Evolutionary conservation across 2,797 vertebrate species (phyloP).

Genomic region (Pogonophryne albipinna): DNA sequence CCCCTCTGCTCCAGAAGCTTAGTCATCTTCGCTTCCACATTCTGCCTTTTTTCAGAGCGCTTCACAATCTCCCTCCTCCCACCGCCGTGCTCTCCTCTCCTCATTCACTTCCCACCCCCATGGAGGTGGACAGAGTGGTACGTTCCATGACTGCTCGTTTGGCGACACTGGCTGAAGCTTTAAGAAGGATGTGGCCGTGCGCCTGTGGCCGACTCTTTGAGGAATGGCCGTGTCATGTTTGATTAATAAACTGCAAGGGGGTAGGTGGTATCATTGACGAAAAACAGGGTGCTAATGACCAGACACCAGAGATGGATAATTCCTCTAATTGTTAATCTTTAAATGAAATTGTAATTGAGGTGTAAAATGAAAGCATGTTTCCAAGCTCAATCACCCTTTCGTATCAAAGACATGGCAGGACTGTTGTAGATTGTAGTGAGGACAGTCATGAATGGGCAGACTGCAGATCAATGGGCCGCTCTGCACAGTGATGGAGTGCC

Average conservation of each 20-base stretch:
- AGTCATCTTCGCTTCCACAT: conserved; percentile 61
- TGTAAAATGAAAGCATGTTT: conserved; percentile 35
- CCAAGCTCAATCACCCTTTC: conserved; percentile 18
- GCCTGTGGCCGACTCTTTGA: conserved; percentile 36
- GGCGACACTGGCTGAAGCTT: conserved; percentile 29
- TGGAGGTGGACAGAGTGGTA: conserved; percentile 45
- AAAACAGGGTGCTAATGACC: conserved; percentile 37
- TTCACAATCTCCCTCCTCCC: conserved; percentile 27
- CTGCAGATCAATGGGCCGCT: conserved; percentile 57
- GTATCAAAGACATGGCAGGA: background rate
- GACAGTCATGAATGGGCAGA: conserved; percentile 51
- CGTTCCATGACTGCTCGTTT: conserved; percentile 45
- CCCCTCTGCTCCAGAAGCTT: conserved; percentile 39
- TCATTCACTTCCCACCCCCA: conserved; percentile 28
- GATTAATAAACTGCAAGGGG: conserved; percentile 46
- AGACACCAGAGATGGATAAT: conserved; percentile 40
- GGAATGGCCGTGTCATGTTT: conserved; percentile 36
- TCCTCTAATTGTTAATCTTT: conserved; percentile 36
- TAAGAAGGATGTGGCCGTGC: conserved; percentile 9
- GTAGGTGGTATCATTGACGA: conserved; percentile 24
- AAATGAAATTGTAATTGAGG: conserved; percentile 27
- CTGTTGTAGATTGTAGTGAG: conserved; percentile 16
- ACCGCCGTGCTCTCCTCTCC: background rate
- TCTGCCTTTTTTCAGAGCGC: conserved; percentile 32
- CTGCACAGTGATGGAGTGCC: conserved; percentile 51